phyloP scores from a whole-genome alignment of 1,140 invertebrate genomes.

The Gonioctena quinquepunctata region DNA sequence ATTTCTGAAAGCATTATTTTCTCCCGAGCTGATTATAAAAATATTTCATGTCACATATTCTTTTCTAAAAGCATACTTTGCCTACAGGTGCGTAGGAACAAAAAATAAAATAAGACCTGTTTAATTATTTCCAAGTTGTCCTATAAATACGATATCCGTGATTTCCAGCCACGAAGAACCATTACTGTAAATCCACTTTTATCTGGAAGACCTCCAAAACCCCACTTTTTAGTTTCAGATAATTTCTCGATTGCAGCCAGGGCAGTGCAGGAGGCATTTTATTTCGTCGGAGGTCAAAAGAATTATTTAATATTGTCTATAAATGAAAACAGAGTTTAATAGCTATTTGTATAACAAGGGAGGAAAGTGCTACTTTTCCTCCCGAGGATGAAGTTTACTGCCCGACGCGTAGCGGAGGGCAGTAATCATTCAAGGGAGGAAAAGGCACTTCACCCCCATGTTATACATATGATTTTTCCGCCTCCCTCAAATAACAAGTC shows the following conservation, averaged over 20 bases:
- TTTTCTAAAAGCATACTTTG: neutral
- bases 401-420: no score
- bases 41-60: slow-evolving; percentile 6
- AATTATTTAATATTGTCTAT: no score
- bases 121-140: slow-evolving; percentile 23
- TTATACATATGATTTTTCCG: no score
- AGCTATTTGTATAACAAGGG: no score
- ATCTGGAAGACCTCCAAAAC: slow-evolving; percentile 1
- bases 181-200: slow-evolving; percentile 11
- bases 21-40: neutral
- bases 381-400: no score
- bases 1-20: neutral
- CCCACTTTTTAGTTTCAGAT: slow-evolving; percentile 2
- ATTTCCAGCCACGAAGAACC: neutral
- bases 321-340: no score
- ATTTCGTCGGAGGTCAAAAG: no score
- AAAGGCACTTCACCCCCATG: no score
- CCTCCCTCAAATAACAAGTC: no score
- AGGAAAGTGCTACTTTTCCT: no score
- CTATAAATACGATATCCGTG: slow-evolving; percentile 21
- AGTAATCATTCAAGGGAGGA: no score
- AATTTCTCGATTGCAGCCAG: slow-evolving; percentile 8
- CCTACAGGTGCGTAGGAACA: slow-evolving; percentile 16
- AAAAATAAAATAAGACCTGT: slow-evolving; percentile 19
- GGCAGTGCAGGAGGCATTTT: neutral